Base-by-base conservation (phyloP, 2,113 vertebrate genomes). In the Gymnocephalus cernua region DNA sequence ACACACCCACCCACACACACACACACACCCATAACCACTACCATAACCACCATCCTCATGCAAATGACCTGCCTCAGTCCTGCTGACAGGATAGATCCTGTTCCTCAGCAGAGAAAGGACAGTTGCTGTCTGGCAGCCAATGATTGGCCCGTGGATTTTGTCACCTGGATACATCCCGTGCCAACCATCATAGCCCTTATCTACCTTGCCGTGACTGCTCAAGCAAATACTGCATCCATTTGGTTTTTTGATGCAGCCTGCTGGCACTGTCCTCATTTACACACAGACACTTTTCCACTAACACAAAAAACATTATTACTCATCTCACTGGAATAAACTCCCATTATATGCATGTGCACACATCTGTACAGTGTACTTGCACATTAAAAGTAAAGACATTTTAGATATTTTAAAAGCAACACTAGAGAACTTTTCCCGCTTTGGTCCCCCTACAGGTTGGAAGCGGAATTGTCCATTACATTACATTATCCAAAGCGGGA, bases 71-170 rank as follows among this genome's bases (percentile, higher is more conserved):
- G 69, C 7, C 54, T 48, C 62, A 21, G 16, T 27, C 54, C 21
- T 77, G 77, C 58, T 54, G 51, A 53, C 72, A 63, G 71, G 32
- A 67, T 32, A 59, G 77, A 82, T 81, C 83, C 69, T 84, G 91
- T 82, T 91, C 41, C 73, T 47, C 4, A 41, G 51, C 64, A 59
- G 80, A 27, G 15, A 69, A 16, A 38, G 45, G 69, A 64, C 74
- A 45, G 66, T 25, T 21, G 62, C 32, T 84, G 79, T 69, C 69
- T 83, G 78, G 92, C 87, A 89, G 85, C 89, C 71, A 62, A 63
- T 89, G 50, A 94, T 95, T 94, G 91, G 93, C 86, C 74, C 3
- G 3, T 76, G 70, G 82, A 89, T 81, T 88, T 86, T 86, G 80
- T 70, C 84, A 92, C 88, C 71, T 90, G 84, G 64, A 80, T 63